phyloP scores from a whole-genome alignment of 2,113 vertebrate genomes.

The Atherinomorus stipes region DNA sequence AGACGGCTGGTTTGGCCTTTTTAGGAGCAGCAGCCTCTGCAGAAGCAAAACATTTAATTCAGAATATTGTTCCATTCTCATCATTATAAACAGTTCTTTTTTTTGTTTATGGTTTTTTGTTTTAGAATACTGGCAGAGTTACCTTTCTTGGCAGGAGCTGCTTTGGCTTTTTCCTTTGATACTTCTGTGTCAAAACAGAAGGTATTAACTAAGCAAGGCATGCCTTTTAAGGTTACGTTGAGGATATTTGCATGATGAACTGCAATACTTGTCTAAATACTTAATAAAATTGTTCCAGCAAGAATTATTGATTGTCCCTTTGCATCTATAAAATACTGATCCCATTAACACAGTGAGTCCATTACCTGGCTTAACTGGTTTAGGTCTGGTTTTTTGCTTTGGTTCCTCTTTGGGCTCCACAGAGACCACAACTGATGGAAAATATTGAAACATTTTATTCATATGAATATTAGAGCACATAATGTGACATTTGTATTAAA shows the following conservation, averaged over 20 bases:
- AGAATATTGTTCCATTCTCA: not conserved
- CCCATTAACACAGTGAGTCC: no score
- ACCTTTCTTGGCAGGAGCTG: conserved; percentile 38
- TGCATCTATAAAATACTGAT: no score
- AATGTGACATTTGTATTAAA: not conserved
- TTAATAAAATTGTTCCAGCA: no score
- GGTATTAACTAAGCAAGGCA: no score
- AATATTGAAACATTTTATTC: not conserved
- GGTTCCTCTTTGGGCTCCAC: conserved; percentile 43
- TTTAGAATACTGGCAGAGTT: not conserved
- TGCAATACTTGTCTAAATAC: no score
- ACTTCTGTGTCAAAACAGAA: not conserved
- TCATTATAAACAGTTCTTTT: not conserved
- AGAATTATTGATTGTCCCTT: not conserved
- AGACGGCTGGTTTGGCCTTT: conserved; percentile 47
- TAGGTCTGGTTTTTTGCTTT: conserved; percentile 38
- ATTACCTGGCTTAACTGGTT: conserved; percentile 59
- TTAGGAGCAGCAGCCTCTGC: conserved; percentile 52
- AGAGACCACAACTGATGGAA: conserved; percentile 8
- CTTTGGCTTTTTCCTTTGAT: conserved; percentile 52
- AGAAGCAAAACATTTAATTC: conserved; percentile 19
- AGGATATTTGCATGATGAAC: no score
- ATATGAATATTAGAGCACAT: not conserved
- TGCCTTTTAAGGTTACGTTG: no score
- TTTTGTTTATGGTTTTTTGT: not conserved